A percentile compares a stretch with the other conserved stretches of the same genome.
Conservation (phyloP, 1,140 invertebrate species). For the Bombus turneri region DNA sequence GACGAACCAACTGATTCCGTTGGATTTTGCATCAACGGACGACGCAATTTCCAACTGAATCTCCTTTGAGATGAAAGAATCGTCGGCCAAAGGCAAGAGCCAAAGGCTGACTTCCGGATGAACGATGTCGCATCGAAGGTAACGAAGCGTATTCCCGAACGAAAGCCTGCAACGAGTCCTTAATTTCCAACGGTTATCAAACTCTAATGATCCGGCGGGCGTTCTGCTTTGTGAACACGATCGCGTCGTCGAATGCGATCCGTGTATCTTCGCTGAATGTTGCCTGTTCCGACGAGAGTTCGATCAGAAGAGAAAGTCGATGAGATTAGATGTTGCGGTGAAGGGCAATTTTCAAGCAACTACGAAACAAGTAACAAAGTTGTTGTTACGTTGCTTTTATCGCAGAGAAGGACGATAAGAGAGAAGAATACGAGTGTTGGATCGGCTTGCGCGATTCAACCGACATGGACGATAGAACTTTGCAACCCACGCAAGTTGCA, state of each 20-base stretch:
- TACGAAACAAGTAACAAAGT: no score
- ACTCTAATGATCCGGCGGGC: background rate
- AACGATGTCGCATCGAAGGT: constrained; percentile 6
- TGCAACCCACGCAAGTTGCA: no score
- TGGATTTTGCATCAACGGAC: constrained; percentile 47
- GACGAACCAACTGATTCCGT: constrained; percentile 51
- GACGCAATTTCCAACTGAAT: constrained; percentile 57
- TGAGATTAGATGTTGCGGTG: no score
- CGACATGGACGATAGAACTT: no score
- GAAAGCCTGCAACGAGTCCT: background rate
- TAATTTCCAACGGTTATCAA: constrained; percentile 27
- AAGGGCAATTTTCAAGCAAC: no score
- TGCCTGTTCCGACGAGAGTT: background rate
- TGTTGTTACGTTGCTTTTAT: no score
- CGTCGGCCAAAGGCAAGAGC: background rate
- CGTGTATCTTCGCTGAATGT: background rate
- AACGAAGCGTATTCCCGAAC: background rate
- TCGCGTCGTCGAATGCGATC: background rate
- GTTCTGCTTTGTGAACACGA: background rate
- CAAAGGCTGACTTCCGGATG: background rate
- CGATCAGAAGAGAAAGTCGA: no score
- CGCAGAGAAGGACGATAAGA: no score
- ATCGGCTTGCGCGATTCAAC: no score
- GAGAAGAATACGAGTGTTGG: no score
- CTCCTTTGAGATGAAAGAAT: constrained; percentile 27